These are phyloP conservation scores for Trachymyrmex cornetzi DNA, from an alignment of 1,140 invertebrate species.

Conservation along the genomic window DNA sequence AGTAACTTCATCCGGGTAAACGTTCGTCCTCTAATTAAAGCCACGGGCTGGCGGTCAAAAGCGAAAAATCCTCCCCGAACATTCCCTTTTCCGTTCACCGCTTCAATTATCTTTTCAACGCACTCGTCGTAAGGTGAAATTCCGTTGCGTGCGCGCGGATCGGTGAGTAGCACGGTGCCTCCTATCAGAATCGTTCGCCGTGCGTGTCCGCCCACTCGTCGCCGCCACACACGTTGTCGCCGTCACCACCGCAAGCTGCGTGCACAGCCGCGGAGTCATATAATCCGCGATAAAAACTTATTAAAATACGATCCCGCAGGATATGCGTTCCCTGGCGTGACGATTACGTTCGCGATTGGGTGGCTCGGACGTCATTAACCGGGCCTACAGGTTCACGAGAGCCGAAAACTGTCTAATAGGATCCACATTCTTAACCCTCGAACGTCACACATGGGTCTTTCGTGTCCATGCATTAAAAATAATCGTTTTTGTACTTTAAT, in stretches of 20 bases:
- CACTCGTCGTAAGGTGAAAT: conserved; percentile 55
- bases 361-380: not conserved
- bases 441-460: no score
- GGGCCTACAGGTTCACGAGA: not conserved
- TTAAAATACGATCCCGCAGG: conserved; percentile 19
- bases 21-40: conserved; percentile 19
- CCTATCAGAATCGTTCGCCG: conserved; percentile 51
- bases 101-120: conserved; percentile 57
- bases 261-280: conserved; percentile 10
- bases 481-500: no score
- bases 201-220: conserved; percentile 71
- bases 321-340: not conserved
- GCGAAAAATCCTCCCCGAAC: not conserved
- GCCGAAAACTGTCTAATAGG: not conserved
- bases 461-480: no score
- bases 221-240: conserved; percentile 47
- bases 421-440: not conserved
- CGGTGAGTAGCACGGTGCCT: conserved; percentile 27
- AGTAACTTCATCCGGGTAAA: not conserved
- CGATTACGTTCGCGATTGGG: not conserved
- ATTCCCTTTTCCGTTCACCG: conserved; percentile 16
- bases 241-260: conserved; percentile 36
- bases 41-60: not conserved
- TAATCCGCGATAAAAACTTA: not conserved
- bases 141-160: conserved; percentile 22